Base-by-base conservation (phyloP, 2,113 vertebrate species). In the Eubucco bourcierii region DNA sequence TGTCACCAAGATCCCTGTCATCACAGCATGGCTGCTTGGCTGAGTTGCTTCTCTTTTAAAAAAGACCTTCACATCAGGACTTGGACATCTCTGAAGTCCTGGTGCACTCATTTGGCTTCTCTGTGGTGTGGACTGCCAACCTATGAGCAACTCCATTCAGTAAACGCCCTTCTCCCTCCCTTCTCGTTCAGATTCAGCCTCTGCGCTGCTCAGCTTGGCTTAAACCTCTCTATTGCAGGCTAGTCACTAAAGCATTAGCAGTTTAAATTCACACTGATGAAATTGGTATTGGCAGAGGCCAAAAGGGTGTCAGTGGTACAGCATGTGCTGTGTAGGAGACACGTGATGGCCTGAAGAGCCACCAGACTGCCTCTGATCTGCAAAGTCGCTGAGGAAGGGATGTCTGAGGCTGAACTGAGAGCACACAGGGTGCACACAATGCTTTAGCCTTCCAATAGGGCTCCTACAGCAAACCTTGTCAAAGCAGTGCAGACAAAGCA, bases 171-270 rank as follows among this genome's bases (percentile, higher is more conserved):
- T 21, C 70, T 80, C 20, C 27, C 77, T 67, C 66, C 23, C 18
- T 73, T 46, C 81, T 94, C 75, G 59, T 90, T 94, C 75, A 37
- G 24, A 94, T 84, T 81, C 83, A 80, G 66, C 4, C n/a, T 53
- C 74, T 5, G 2, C 12, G 27, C 74, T 70, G 63, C 84, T 87
- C 47, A 15, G 47, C 60, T 84, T 93, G 90, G 83, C 83, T 85
- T 76, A 76, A 88, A 61, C 15, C 6, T 41, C 83, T 55, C 50
- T 31, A 10, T 63, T 84, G 71, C 84, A 76, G 56, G 79, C 61
- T 61, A 59, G n/a, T 60, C 24, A 27, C 29, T 82, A 81, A 65
- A 63, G 67, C 71, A 37, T 41, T 70, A 28, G 23, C 80, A 81
- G 55, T 87, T 89, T 87, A 84, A 72, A 87, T 73, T 79, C 79